Percentiles rank a stretch among this genome's conserved stretches.
Conservation (phyloP, 2,797 vertebrate species). For the Uromys caudimaculatus region DNA sequence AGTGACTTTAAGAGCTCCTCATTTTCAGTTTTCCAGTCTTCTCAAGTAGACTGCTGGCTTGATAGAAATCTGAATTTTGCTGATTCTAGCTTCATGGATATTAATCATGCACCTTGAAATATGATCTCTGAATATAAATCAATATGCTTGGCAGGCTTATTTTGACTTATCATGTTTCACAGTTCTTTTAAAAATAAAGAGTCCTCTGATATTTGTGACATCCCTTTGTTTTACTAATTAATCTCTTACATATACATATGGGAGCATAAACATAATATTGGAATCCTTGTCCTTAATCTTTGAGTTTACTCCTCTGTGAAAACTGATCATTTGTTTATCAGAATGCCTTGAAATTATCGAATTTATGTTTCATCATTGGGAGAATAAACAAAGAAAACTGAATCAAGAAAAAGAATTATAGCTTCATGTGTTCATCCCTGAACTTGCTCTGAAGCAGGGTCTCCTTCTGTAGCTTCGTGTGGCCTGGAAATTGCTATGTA, state of each 20-base stretch:
- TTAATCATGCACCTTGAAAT: constrained; percentile 38
- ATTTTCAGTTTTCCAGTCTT: not conserved
- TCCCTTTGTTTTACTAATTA: constrained; percentile 65
- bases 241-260: not conserved
- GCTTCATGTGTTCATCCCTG: not conserved
- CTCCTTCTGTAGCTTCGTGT: not conserved
- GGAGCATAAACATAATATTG: constrained; percentile 17
- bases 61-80: constrained; percentile 36
- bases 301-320: constrained; percentile 50
- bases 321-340: constrained; percentile 40
- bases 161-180: constrained; percentile 75
- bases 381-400: not conserved
- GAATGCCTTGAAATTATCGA: constrained; percentile 25
- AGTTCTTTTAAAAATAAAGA: constrained; percentile 28
- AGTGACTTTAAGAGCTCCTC: not conserved
- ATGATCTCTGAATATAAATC: constrained; percentile 44
- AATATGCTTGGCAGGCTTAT: constrained; percentile 61
- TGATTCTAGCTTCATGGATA: constrained; percentile 52
- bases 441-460: not conserved
- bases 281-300: constrained; percentile 63
- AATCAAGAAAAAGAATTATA: constrained; percentile 49
- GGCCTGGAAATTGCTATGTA: not conserved
- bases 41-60: not conserved
- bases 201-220: constrained; percentile 51
- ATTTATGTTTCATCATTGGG: not conserved